Conservation (phyloP, 1,140 invertebrate genomes). For the Dryas iulia region DNA sequence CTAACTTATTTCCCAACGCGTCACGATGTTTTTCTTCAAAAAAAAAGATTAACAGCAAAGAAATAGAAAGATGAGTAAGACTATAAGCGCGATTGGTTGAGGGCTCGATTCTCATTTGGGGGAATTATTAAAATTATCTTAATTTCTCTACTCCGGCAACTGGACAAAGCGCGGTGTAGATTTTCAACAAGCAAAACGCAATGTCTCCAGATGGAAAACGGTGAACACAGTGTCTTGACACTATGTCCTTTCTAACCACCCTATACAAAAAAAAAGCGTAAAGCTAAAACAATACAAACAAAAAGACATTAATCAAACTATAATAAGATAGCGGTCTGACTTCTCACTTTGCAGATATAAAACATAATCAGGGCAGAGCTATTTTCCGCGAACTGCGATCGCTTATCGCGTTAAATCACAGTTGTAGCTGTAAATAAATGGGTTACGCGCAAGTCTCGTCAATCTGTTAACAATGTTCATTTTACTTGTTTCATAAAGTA, state of each 20-base stretch:
- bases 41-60: too few species aligned
- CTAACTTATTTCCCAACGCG: too few species aligned
- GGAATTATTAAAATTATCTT: too few species aligned
- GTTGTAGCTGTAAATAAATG: slow-evolving; percentile 3
- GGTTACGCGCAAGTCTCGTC: not conserved
- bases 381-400: not conserved
- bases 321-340: not conserved
- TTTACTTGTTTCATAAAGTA: not conserved
- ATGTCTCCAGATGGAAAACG: not conserved
- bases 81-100: too few species aligned
- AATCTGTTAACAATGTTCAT: not conserved
- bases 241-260: too few species aligned
- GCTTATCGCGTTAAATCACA: slow-evolving; percentile 2
- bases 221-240: not conserved
- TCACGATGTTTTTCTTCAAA: too few species aligned
- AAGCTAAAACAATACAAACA: not conserved
- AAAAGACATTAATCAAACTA: not conserved
- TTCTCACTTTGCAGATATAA: not conserved
- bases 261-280: not conserved
- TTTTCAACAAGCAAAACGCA: too few species aligned
- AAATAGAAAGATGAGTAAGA: too few species aligned
- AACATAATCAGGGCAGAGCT: slow-evolving; percentile 3
- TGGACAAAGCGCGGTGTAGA: too few species aligned
- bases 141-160: too few species aligned
- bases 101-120: too few species aligned